Percentiles rank a stretch among this genome's conserved stretches.
phyloP scores from a whole-genome alignment of 1,140 invertebrate genomes.

The Macrocentrus cingulum region DNA sequence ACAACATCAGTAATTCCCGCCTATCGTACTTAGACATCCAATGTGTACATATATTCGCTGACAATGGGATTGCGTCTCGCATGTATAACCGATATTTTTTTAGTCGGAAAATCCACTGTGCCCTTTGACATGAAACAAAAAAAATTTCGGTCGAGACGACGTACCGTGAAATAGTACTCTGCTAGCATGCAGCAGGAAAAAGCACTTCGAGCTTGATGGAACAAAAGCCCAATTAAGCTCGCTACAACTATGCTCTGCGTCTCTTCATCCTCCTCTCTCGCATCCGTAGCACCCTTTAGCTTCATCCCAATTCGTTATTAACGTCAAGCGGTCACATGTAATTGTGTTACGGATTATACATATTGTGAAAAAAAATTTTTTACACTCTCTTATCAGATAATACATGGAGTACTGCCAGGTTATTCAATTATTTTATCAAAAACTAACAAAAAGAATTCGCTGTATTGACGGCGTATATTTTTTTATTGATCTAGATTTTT shows the following conservation, averaged over 20 bases:
- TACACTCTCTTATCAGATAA: background rate
- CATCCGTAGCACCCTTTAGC: background rate
- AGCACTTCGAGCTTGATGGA: constrained; percentile 23
- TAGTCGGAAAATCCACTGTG: background rate
- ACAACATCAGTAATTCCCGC: background rate
- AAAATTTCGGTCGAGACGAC: constrained; percentile 19
- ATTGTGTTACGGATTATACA: background rate
- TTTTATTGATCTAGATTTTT: too few species aligned
- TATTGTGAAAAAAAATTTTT: too few species aligned
- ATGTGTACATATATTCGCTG: too few species aligned
- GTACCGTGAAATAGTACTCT: constrained; percentile 27
- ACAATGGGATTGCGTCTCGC: too few species aligned
- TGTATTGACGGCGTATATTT: too few species aligned
- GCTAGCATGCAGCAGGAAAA: constrained; percentile 19
- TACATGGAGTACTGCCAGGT: too few species aligned
- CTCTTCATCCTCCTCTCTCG: background rate
- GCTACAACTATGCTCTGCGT: constrained; percentile 11
- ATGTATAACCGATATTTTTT: background rate
- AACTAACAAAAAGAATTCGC: too few species aligned
- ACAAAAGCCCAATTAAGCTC: constrained; percentile 24
- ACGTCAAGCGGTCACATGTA: background rate
- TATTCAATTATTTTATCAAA: too few species aligned
- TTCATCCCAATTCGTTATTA: constrained; percentile 2
- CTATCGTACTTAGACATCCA: too few species aligned
- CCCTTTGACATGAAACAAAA: background rate